Evolutionary conservation across 2,888 invertebrate genomes (phyloP).

Genomic region (Leucophora obtusa): DNA sequence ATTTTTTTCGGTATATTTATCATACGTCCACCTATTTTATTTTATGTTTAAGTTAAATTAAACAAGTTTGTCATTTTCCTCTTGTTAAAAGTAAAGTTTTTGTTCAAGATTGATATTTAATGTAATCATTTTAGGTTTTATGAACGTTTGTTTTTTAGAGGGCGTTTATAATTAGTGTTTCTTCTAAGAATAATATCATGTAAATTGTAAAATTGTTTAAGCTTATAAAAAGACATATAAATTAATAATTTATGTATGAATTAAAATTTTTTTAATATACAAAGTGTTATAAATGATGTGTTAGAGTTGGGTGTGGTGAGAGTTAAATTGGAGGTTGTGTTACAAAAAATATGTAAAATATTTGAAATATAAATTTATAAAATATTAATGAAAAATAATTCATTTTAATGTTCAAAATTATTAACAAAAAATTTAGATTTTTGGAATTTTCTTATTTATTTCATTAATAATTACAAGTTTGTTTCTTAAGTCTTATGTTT

Average conservation of each 20-base stretch:
- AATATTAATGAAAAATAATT: neutral
- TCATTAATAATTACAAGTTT: too few species aligned
- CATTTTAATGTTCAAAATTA: too few species aligned
- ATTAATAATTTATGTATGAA: neutral
- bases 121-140: neutral
- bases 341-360: neutral
- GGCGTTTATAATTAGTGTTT: constrained; percentile 51
- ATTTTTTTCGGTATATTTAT: neutral
- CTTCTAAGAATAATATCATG: constrained; percentile 3
- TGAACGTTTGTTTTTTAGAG: neutral
- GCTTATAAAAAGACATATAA: neutral
- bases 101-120: neutral
- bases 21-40: constrained; percentile 32
- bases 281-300: neutral
- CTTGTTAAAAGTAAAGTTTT: constrained; percentile 23
- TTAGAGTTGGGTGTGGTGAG: neutral
- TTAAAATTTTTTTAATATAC: neutral
- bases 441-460: too few species aligned
- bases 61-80: constrained; percentile 45
- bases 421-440: too few species aligned
- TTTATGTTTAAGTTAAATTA: constrained; percentile 8
- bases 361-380: neutral
- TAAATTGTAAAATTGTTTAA: constrained; percentile 2
- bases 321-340: neutral
- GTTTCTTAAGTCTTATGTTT: too few species aligned